A percentile compares a stretch with the other conserved stretches of the same genome.
These are phyloP conservation scores for Xerus rutilus DNA, from an alignment of 2,797 vertebrate genomes.

Conservation along the genomic window DNA sequence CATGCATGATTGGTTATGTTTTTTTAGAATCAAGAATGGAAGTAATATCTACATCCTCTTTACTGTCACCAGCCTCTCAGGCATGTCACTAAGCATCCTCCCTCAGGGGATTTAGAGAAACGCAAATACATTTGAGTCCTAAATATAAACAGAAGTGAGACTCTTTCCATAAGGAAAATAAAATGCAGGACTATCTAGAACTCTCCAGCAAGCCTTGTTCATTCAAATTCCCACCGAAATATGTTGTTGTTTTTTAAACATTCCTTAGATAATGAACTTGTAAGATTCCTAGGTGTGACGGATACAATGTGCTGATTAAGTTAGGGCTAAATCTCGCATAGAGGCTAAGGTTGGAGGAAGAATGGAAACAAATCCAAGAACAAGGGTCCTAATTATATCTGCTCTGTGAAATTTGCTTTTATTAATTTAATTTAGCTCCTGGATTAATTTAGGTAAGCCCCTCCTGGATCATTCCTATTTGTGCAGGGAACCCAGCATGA, in stretches of 20 bases:
- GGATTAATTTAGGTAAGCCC: constrained; percentile 52
- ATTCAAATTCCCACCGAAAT: not conserved
- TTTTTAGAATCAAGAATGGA: not conserved
- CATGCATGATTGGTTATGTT: not conserved
- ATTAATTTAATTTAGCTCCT: constrained; percentile 47
- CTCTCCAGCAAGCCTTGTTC: not conserved
- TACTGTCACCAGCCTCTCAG: not conserved
- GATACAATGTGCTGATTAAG: not conserved
- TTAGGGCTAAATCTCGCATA: not conserved
- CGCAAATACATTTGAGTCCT: not conserved
- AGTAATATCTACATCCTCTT: not conserved
- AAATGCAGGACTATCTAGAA: not conserved
- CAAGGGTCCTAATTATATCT: not conserved
- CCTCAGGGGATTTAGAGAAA: not conserved
- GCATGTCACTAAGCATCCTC: not conserved
- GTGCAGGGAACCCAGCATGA: not conserved
- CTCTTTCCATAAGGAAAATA: not conserved
- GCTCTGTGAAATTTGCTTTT: not conserved
- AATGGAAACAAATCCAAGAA: not conserved
- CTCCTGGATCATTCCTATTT: not conserved
- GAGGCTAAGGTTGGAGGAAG: not conserved
- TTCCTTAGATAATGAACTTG: not conserved
- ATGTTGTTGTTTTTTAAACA: not conserved
- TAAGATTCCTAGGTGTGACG: not conserved
- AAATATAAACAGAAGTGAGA: not conserved